Conservation (phyloP, 2,888 invertebrate species). For the Leptopterna dolabrata region DNA sequence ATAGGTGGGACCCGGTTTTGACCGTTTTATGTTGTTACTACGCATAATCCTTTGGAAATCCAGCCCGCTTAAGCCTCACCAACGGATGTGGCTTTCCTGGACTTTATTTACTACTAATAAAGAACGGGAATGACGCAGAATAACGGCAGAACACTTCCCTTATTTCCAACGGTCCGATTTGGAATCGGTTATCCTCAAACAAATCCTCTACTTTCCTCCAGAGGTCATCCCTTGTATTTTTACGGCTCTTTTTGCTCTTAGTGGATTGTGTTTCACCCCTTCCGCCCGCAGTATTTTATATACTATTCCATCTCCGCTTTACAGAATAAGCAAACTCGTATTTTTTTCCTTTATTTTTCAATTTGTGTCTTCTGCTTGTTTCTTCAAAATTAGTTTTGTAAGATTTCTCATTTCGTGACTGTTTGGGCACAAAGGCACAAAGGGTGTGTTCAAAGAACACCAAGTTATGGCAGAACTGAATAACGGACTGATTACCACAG, state of each 20-base stretch:
- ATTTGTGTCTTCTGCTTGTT: neutral
- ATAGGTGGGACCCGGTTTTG: no score
- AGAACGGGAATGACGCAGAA: neutral
- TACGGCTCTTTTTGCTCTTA: neutral
- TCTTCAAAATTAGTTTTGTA: neutral
- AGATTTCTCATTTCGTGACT: neutral
- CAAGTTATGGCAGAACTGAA: no score
- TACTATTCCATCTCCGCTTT: neutral
- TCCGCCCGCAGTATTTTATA: neutral
- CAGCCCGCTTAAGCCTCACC: neutral
- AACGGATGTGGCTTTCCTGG: neutral
- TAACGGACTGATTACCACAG: no score
- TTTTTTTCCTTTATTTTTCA: neutral
- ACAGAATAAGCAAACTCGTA: neutral
- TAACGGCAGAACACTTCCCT: neutral
- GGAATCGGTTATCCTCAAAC: neutral
- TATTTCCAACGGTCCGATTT: neutral
- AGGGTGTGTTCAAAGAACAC: no score
- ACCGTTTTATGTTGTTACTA: neutral
- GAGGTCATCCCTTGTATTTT: neutral
- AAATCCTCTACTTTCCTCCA: neutral
- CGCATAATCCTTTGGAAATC: neutral
- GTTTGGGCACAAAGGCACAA: no score
- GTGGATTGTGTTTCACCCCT: neutral
- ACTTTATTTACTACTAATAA: neutral